phyloP scores from a whole-genome alignment of 2,888 invertebrate species.

The Dyspetes luteomarginatus region DNA sequence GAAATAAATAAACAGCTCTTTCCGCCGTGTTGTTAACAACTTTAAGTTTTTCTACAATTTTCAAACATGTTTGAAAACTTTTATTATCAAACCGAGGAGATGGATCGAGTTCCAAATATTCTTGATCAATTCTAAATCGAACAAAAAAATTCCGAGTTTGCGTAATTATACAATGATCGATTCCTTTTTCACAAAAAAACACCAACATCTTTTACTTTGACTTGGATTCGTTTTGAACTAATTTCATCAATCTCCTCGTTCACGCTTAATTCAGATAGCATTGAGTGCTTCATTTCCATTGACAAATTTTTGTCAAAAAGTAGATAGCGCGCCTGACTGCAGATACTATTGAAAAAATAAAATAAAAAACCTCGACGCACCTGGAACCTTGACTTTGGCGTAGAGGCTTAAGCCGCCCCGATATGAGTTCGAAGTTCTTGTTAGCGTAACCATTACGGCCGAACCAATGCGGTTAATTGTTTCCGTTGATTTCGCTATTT shows the following conservation, averaged over 20 bases:
- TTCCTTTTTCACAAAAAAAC: conserved; percentile 36
- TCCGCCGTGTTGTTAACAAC: conserved; percentile 54
- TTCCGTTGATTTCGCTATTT: no score
- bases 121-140: conserved; percentile 42
- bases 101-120: conserved; percentile 33
- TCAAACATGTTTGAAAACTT: conserved; percentile 43
- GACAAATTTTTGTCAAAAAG: no score
- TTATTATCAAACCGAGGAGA: conserved; percentile 47
- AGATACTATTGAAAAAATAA: no score
- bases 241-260: conserved; percentile 47
- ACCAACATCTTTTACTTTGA: conserved; percentile 40
- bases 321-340: no score
- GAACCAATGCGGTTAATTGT: no score
- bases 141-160: conserved; percentile 34
- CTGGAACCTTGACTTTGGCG: no score
- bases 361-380: no score
- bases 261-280: no score
- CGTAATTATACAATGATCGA: conserved; percentile 36
- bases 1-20: conserved; percentile 49
- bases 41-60: conserved; percentile 52
- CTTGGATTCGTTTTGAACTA: conserved; percentile 34
- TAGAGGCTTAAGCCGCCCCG: no score
- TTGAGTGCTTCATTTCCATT: no score
- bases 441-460: no score
- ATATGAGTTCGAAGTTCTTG: no score